A percentile compares a stretch with the other conserved stretches of the same genome.
These are phyloP conservation scores for Trichacis sp. DNA, from an alignment of 2,888 invertebrate genomes.

Conservation along the genomic window DNA sequence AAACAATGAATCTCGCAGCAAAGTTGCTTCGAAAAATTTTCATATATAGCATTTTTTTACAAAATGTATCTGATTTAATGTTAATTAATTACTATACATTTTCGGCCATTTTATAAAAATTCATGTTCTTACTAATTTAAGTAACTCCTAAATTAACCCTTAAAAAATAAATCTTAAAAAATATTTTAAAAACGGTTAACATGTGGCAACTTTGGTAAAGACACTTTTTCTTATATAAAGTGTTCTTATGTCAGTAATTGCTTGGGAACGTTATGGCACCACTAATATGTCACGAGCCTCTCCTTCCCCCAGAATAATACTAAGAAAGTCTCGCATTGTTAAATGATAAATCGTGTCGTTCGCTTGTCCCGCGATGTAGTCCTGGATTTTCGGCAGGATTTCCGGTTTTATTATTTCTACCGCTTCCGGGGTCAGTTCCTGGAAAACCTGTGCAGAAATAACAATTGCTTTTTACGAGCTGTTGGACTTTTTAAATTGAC, in stretches of 20 bases:
- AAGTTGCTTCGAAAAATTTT: too few relatives aligned
- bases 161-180: too few relatives aligned
- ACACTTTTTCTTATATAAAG: conserved; percentile 12
- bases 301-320: conserved; percentile 55
- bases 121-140: too few relatives aligned
- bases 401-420: conserved; percentile 61
- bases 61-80: too few relatives aligned
- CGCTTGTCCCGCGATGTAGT: conserved; percentile 51
- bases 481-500: too few relatives aligned
- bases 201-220: conserved; percentile 24
- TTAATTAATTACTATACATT: too few relatives aligned
- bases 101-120: too few relatives aligned
- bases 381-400: conserved; percentile 57
- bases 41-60: too few relatives aligned
- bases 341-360: conserved; percentile 59
- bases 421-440: conserved; percentile 57
- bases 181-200: not conserved
- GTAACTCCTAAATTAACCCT: too few relatives aligned
- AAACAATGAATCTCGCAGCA: too few relatives aligned
- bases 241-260: conserved; percentile 27
- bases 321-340: conserved; percentile 57
- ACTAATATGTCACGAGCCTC: conserved; percentile 44
- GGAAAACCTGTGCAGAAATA: conserved; percentile 52
- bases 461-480: too few relatives aligned
- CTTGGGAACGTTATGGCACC: conserved; percentile 31